Conservation (phyloP, 2,113 vertebrate genomes). For the Pelodiscus sinensis region DNA sequence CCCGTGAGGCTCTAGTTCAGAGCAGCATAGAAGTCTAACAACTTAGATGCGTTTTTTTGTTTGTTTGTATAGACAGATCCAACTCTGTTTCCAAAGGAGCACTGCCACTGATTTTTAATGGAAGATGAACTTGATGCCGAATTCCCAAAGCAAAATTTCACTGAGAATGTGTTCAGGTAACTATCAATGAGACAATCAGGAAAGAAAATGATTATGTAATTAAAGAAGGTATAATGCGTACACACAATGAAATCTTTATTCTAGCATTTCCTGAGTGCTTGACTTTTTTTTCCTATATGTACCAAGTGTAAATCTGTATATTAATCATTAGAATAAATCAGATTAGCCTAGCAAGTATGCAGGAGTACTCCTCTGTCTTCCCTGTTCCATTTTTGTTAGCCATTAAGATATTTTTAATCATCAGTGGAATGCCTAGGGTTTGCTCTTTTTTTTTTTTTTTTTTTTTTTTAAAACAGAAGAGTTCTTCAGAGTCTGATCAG, state of each 20-base stretch:
- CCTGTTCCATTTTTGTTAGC: constrained; percentile 3
- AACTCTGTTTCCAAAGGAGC: background rate
- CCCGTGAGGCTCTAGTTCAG: background rate
- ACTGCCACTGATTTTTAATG: background rate
- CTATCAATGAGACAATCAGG: background rate
- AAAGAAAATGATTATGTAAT: background rate
- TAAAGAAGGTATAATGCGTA: background rate
- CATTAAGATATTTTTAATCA: background rate
- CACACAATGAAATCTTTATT: background rate
- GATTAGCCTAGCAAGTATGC: background rate
- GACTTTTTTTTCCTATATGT: background rate
- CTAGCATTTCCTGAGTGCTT: background rate
- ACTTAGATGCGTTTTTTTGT: background rate
- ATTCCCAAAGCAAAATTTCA: background rate
- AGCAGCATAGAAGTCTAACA: constrained; percentile 13
- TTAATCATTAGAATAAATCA: constrained; percentile 47
- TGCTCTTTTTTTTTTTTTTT: constrained; percentile 6
- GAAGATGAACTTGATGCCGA: background rate
- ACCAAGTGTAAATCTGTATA: constrained; percentile 10
- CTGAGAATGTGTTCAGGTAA: background rate
- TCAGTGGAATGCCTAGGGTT: background rate
- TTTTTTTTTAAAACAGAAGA: background rate
- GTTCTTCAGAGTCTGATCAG: background rate
- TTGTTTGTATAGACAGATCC: background rate
- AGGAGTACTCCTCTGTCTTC: background rate